Percentiles rank a stretch among this genome's conserved stretches.
phyloP scores from a whole-genome alignment of 2,113 vertebrate species.

The Alosa alosa region DNA sequence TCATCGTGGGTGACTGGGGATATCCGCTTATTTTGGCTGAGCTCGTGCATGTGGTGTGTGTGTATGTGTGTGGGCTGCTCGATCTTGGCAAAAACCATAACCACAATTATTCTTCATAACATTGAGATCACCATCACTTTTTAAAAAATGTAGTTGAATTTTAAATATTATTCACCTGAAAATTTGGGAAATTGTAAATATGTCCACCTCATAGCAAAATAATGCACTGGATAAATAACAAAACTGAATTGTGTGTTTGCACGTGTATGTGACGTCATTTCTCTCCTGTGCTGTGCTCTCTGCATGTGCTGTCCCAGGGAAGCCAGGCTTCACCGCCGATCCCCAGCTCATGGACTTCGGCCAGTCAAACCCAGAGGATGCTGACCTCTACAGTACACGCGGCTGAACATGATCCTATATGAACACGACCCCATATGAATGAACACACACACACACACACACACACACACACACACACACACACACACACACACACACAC shows the following conservation, averaged over 20 bases:
- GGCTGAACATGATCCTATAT: slow-evolving; percentile 63
- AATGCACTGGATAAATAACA: too few relatives aligned
- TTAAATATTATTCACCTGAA: too few relatives aligned
- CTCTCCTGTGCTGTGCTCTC: not conserved
- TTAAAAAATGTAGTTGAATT: too few relatives aligned
- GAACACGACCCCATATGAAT: not conserved
- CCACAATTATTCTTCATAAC: too few relatives aligned
- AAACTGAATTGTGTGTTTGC: not conserved
- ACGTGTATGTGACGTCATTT: not conserved
- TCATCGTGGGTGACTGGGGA: too few relatives aligned
- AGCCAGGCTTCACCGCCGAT: slow-evolving; percentile 69
- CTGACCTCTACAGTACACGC: slow-evolving; percentile 88
- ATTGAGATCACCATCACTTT: too few relatives aligned
- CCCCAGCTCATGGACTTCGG: slow-evolving; percentile 81
- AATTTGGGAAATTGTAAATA: too few relatives aligned
- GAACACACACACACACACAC: slow-evolving; percentile 10
- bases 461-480: not conserved
- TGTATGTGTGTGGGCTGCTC: not conserved
- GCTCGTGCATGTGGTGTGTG: not conserved
- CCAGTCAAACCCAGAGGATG: slow-evolving; percentile 83
- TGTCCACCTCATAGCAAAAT: too few relatives aligned
- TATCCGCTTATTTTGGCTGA: too few relatives aligned
- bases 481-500: not conserved
- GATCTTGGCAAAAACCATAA: too few relatives aligned
- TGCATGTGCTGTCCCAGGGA: not conserved